A percentile compares a stretch with the other conserved stretches of the same genome.
phyloP scores from a whole-genome alignment of 2,113 vertebrate genomes.

The Caloenas nicobarica region DNA sequence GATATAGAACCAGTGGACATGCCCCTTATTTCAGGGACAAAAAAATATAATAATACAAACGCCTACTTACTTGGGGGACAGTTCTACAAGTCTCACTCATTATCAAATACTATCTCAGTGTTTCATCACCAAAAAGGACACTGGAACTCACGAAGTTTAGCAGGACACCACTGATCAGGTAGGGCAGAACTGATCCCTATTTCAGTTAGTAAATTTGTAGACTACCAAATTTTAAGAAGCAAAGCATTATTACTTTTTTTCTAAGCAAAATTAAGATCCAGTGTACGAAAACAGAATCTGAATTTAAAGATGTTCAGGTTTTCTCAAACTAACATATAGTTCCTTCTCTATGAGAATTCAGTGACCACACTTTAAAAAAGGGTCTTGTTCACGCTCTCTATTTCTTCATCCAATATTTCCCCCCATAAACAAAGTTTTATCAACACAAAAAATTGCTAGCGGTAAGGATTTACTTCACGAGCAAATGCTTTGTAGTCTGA shows the following conservation, averaged over 20 bases:
- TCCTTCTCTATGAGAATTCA: background rate
- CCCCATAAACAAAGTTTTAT: background rate
- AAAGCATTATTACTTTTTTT: background rate
- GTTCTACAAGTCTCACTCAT: background rate
- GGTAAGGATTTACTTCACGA: background rate
- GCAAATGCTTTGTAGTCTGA: background rate
- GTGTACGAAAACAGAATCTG: background rate
- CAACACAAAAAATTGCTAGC: background rate
- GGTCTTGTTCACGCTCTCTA: rapidly evolving
- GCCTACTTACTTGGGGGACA: background rate
- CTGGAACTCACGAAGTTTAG: background rate
- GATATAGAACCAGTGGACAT: background rate
- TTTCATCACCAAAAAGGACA: background rate
- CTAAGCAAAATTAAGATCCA: background rate
- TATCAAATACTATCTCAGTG: background rate
- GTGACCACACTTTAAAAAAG: background rate
- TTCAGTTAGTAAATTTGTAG: background rate
- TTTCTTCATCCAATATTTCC: background rate
- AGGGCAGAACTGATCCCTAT: background rate
- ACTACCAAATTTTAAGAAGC: background rate
- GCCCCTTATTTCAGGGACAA: background rate
- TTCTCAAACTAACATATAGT: background rate
- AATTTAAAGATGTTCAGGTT: background rate
- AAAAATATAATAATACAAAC: background rate
- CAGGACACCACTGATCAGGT: background rate